These are phyloP conservation scores for Orius insidiosus DNA, from an alignment of 1,140 invertebrate genomes.

Conservation along the genomic window DNA sequence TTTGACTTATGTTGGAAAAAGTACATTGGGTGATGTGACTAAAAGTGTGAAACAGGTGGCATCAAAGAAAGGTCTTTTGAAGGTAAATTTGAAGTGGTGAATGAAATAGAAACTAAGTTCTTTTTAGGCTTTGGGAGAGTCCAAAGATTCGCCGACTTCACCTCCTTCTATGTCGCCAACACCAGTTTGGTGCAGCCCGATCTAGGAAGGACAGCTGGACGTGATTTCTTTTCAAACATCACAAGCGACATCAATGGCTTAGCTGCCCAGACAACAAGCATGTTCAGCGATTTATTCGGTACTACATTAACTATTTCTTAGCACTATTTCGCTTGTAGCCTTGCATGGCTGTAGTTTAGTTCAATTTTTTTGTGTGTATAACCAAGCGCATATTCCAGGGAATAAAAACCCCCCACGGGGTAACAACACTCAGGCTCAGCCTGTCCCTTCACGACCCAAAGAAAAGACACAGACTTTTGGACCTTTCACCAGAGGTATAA, in stretches of 20 bases:
- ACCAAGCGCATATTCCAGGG: constrained; percentile 26
- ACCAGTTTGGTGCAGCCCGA: constrained; percentile 23
- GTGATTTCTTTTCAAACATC: constrained; percentile 79
- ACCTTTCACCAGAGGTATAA: constrained; percentile 48
- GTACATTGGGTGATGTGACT: constrained; percentile 71
- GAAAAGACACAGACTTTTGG: constrained; percentile 48
- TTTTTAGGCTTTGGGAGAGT: constrained; percentile 25
- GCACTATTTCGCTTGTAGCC: neutral
- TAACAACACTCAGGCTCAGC: constrained; percentile 15
- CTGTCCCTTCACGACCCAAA: constrained; percentile 29
- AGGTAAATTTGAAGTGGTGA: too few relatives aligned
- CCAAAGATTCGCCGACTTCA: constrained; percentile 4
- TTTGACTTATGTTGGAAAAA: constrained; percentile 70
- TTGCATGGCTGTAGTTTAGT: constrained; percentile 5
- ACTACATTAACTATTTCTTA: too few relatives aligned
- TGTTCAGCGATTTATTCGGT: constrained; percentile 82
- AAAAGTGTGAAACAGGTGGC: constrained; percentile 78
- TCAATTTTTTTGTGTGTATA: constrained; percentile 1
- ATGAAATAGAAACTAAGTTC: too few relatives aligned
- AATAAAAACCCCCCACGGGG: constrained; percentile 20
- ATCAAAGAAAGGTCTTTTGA: constrained; percentile 65
- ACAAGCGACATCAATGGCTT: constrained; percentile 78
- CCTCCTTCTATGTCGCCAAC: constrained; percentile 14
- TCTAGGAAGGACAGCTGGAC: constrained; percentile 27
- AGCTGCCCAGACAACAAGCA: constrained; percentile 72